Percentiles rank a stretch among this genome's conserved stretches.
Evolutionary conservation across 2,888 invertebrate genomes (phyloP).

Genomic region (Globia sparganii): DNA sequence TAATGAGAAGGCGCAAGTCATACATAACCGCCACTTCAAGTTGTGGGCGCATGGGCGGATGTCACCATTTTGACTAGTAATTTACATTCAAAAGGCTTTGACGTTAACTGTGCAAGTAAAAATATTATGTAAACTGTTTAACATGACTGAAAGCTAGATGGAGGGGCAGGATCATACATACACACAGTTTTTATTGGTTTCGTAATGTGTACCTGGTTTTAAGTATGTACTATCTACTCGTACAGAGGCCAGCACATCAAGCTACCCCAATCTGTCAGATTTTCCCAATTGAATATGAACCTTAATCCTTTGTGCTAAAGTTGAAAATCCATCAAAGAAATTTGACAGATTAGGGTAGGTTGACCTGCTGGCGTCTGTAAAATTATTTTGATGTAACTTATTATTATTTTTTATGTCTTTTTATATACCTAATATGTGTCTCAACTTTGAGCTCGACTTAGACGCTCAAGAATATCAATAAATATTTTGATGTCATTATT

Average conservation of each 20-base stretch:
- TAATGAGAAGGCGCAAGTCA: background rate
- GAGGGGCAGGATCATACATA: background rate
- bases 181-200: background rate
- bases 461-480: constrained; percentile 13
- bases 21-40: background rate
- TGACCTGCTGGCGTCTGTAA: too few species aligned
- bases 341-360: too few species aligned
- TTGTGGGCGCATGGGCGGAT: background rate
- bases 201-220: background rate
- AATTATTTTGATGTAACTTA: too few species aligned
- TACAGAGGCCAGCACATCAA: too few species aligned
- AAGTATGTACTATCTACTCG: too few species aligned
- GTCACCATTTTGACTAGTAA: background rate
- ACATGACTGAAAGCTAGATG: background rate
- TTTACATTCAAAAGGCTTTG: background rate
- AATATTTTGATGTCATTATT: constrained; percentile 14
- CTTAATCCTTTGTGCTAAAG: too few species aligned
- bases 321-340: too few species aligned
- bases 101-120: background rate
- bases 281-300: too few species aligned
- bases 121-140: background rate
- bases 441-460: background rate
- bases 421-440: background rate
- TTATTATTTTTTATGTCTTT: background rate
- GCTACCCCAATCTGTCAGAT: too few species aligned